phyloP scores from a whole-genome alignment of 64 coral and sea anemone genomes.

The Dendronephthya gigantea region DNA sequence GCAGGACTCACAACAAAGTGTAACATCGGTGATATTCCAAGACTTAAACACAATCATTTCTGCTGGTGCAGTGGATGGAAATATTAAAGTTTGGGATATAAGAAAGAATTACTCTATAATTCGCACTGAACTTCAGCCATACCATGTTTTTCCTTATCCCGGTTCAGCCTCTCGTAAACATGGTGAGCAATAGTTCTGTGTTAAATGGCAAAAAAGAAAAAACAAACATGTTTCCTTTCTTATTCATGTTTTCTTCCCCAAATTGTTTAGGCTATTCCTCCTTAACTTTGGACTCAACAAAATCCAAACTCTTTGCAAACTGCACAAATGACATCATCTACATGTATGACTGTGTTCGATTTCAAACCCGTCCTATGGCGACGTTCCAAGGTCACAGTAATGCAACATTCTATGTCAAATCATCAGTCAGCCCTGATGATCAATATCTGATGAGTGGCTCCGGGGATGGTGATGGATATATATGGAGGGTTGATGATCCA shows the following conservation, averaged over 20 bases:
- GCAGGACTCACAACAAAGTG: slow-evolving; percentile 89
- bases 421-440: slow-evolving; percentile 77
- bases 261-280: slow-evolving; percentile 97
- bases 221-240: too few species aligned
- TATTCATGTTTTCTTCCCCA: background rate
- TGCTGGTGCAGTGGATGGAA: slow-evolving; percentile 87
- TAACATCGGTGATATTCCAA: slow-evolving; percentile 87
- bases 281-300: slow-evolving; percentile 68
- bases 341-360: slow-evolving; percentile 71
- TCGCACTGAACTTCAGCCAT: slow-evolving; percentile 44
- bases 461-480: slow-evolving; percentile 64
- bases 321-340: slow-evolving; percentile 87
- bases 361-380: slow-evolving; percentile 46
- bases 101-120: slow-evolving; percentile 70
- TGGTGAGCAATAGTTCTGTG: slow-evolving; percentile 28
- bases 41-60: slow-evolving; percentile 68
- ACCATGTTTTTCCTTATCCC: slow-evolving; percentile 76
- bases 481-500: slow-evolving; percentile 65
- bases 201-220: too few species aligned
- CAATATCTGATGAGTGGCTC: slow-evolving; percentile 75
- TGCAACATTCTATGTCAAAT: slow-evolving; percentile 92
- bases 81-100: slow-evolving; percentile 91
- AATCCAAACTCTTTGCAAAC: slow-evolving; percentile 72
- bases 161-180: slow-evolving; percentile 71
- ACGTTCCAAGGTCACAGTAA: slow-evolving; percentile 72